Base-by-base conservation (phyloP, 1,140 invertebrate genomes). In the Drosophila ficusphila region DNA sequence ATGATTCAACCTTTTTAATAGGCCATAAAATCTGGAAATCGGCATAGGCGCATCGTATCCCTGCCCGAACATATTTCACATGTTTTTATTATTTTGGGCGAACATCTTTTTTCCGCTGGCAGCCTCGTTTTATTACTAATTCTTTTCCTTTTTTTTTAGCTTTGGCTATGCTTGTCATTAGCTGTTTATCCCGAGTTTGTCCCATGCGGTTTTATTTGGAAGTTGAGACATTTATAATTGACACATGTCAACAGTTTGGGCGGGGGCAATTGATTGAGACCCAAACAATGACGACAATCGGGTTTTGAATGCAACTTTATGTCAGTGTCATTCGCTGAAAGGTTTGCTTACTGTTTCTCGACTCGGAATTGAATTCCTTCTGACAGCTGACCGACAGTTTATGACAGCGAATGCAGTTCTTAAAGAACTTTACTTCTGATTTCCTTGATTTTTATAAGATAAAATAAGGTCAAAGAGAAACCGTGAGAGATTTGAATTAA, bases 1-100 rank as follows among this genome's bases (percentile, higher is more conserved):
- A 85, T 88, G 81, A 85, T 85, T 85, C 81, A 86, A 76, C 62
- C 81, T 85, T 88, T 85, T 85, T 86, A 85, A 85, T 88, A 88
- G 81, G 81, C 82, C 68, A 85, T 85, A 85, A 85, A 85, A 85
- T 88, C 62, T 79, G 18, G 88, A 86, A 86, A 86, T 88, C 81
- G 81, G 67, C 73, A 81, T 88, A 81, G 81, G 51, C 64, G 57
- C 62, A 46, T 72, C 76, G 82, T 60, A 51, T 54, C 81, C 46
- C 47, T 85, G 81, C 65, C 62, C 81, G 81, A 64, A 76, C 81
- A 85, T 88, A 85, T 85, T 85, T 88, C 81, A 85, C 79, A 81
- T 85, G 81, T 86, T 85, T 86, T 85, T 86, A 85, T 76, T 85
- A 81, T 85, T 74, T 86, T 86, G 21, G 79, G 65, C 58, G 75